Evolutionary conservation across 2,113 vertebrate genomes (phyloP).

Genomic region (Cyprinodon brontotheroides): DNA sequence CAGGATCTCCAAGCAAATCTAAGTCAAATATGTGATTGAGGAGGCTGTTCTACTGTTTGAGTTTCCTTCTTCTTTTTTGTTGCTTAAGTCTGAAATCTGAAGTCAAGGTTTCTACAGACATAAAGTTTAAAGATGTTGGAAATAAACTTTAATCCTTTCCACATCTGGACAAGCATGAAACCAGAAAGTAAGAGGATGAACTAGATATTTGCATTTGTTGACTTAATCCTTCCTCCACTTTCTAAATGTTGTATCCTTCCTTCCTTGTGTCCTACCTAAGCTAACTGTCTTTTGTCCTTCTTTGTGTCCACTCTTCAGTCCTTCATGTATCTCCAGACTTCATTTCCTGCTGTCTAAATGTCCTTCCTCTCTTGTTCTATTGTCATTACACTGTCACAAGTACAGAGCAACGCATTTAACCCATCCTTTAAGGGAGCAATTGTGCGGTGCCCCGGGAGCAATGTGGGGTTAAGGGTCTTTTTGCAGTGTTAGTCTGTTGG

Average conservation of each 20-base stretch:
- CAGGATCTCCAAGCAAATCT: slow-evolving; percentile 36
- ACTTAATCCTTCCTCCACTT: neutral
- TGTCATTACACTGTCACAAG: too few species aligned
- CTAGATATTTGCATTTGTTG: neutral
- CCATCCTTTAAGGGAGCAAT: too few species aligned
- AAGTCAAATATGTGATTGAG: slow-evolving; percentile 29
- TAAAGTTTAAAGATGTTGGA: neutral
- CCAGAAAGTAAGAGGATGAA: neutral
- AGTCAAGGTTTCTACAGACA: neutral
- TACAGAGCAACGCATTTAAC: too few species aligned
- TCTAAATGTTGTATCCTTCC: neutral
- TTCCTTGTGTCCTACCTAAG: too few species aligned
- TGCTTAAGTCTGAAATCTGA: neutral
- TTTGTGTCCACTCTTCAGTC: too few species aligned
- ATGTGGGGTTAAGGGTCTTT: too few species aligned
- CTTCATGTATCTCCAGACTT: too few species aligned
- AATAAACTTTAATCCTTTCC: neutral
- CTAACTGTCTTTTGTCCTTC: too few species aligned
- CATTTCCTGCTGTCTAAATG: too few species aligned
- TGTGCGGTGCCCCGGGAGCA: too few species aligned
- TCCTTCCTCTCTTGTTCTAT: too few species aligned
- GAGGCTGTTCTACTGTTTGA: neutral
- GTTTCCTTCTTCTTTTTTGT: neutral
- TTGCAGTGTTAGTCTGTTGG: too few species aligned
- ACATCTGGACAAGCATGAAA: neutral